phyloP scores from a whole-genome alignment of 2,888 invertebrate genomes.

The Ephialtes manifestator region DNA sequence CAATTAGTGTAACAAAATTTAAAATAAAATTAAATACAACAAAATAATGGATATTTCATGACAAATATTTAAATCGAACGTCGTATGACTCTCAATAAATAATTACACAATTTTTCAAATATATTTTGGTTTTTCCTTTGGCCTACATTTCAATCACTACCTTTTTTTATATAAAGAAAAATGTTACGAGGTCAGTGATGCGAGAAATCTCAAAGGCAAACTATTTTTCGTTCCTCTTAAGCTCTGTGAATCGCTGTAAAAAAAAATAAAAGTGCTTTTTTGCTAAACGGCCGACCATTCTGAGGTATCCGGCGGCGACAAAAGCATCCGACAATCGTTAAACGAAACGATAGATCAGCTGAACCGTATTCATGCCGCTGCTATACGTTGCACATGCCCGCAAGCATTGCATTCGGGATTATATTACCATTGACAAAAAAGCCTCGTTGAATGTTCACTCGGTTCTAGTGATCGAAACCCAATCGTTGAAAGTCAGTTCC shows the following conservation, averaged over 20 bases:
- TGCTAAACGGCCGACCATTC: neutral
- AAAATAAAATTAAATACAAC: too few species aligned
- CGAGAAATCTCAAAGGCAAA: slow-evolving; percentile 72
- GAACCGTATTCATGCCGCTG: neutral
- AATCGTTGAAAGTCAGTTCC: neutral
- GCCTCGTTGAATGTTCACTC: slow-evolving; percentile 26
- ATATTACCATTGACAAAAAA: slow-evolving; percentile 23
- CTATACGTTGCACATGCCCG: slow-evolving; percentile 16
- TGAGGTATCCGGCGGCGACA: slow-evolving; percentile 7
- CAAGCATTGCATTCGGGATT: slow-evolving; percentile 31
- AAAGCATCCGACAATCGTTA: slow-evolving; percentile 14
- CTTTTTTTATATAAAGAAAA: neutral
- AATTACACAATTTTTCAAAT: neutral
- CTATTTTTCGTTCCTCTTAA: slow-evolving; percentile 51
- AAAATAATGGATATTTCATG: too few species aligned
- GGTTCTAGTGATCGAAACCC: slow-evolving; percentile 7
- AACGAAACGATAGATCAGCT: slow-evolving; percentile 28
- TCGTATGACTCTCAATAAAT: neutral
- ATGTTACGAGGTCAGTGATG: slow-evolving; percentile 75
- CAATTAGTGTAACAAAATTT: too few species aligned
- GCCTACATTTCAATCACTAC: neutral
- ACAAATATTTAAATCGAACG: too few species aligned
- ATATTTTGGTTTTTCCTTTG: neutral
- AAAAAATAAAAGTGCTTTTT: slow-evolving; percentile 10
- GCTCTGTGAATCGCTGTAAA: neutral